phyloP scores from a whole-genome alignment of 2,113 vertebrate genomes.

The Lasiurus borealis region DNA sequence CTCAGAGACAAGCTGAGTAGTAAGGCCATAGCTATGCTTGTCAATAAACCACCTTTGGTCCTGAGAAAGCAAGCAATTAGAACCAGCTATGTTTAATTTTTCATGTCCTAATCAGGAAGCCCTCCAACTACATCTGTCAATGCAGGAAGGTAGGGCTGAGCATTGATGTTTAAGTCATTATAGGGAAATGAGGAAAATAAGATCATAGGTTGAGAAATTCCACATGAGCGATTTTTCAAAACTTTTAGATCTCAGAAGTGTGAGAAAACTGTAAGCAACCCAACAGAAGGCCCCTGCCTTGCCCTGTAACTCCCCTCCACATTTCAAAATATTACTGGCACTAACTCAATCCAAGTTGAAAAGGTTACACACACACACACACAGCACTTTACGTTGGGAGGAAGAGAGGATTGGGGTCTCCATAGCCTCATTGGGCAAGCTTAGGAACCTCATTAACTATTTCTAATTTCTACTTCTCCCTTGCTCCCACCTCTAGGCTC shows the following conservation, averaged over 20 bases:
- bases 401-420: background rate
- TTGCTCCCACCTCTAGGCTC: background rate
- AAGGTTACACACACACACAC: background rate
- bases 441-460: background rate
- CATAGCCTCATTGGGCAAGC: background rate
- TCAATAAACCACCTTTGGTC: constrained; percentile 71
- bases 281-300: background rate
- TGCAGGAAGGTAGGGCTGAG: constrained; percentile 14
- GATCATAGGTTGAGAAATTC: constrained; percentile 7
- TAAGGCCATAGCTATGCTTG: background rate
- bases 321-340: background rate
- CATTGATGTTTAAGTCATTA: constrained; percentile 20
- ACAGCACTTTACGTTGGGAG: background rate
- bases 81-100: constrained; percentile 64
- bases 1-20: constrained; percentile 52
- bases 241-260: background rate
- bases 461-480: background rate
- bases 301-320: background rate
- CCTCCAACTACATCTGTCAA: constrained; percentile 47
- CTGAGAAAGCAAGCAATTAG: constrained; percentile 70
- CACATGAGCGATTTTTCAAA: constrained; percentile 23
- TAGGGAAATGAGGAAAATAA: background rate
- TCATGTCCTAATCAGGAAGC: constrained; percentile 25
- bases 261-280: background rate
- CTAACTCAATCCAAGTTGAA: background rate